A percentile compares a stretch with the other conserved stretches of the same genome.
Conservation (phyloP, 2,113 vertebrate genomes). For the Gymnogyps californianus region DNA sequence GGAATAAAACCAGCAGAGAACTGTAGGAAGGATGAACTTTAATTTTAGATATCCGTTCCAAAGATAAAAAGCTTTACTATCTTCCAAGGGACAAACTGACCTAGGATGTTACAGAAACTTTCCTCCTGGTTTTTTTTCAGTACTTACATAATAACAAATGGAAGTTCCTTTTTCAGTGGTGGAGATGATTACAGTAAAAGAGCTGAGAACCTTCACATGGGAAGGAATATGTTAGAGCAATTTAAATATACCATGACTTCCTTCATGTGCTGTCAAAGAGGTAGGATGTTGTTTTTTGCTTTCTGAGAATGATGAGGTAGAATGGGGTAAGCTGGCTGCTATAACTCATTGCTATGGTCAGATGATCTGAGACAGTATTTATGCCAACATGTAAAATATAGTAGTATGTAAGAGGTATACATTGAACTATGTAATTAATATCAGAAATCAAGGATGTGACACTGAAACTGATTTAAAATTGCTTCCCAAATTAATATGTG, state of each 20-base stretch:
- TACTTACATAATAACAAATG: neutral
- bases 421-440: neutral
- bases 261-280: neutral
- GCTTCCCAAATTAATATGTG: neutral
- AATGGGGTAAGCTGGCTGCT: neutral
- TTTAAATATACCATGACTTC: neutral
- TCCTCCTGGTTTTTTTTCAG: neutral
- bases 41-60: constrained; percentile 27
- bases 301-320: neutral
- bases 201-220: neutral
- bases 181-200: neutral
- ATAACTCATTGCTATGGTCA: neutral
- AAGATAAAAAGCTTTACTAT: constrained; percentile 35
- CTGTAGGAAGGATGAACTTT: constrained; percentile 1
- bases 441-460: neutral
- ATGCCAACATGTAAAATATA: neutral
- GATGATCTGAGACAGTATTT: neutral
- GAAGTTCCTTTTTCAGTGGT: neutral
- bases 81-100: constrained; percentile 25
- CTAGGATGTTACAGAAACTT: neutral
- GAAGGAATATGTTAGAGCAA: neutral
- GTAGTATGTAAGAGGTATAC: neutral
- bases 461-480: neutral
- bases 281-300: neutral
- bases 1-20: neutral